phyloP scores from a whole-genome alignment of 2,797 vertebrate species.

The Alosa sapidissima region DNA sequence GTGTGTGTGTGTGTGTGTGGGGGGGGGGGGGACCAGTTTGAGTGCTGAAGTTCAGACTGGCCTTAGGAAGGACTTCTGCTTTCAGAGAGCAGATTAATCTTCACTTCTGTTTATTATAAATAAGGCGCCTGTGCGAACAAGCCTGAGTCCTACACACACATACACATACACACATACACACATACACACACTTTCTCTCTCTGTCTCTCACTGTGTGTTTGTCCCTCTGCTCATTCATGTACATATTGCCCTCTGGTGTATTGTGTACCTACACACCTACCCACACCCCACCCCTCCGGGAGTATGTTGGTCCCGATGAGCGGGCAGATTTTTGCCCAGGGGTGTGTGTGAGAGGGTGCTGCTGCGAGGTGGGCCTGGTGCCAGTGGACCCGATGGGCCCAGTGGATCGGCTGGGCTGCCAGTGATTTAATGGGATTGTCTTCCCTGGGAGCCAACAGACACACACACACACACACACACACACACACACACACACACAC shows the following conservation, averaged over 20 bases:
- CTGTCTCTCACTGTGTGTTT: background rate
- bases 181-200: background rate
- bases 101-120: conserved; percentile 16
- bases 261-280: background rate
- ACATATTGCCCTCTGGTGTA: background rate
- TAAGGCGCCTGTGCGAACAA: conserved; percentile 23
- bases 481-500: no score
- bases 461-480: no score
- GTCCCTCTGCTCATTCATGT: background rate
- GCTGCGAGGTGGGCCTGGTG: no score
- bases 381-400: no score
- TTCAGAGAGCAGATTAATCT: background rate
- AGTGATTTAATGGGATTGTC: background rate
- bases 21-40: background rate
- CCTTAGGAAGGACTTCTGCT: background rate
- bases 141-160: background rate
- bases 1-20: conserved; percentile 1
- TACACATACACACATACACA: background rate
- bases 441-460: background rate
- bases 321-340: background rate
- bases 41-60: background rate
- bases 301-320: background rate
- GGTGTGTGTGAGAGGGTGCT: background rate
- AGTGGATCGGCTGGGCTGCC: background rate
- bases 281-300: background rate